Base-by-base conservation (phyloP, 2,797 vertebrate species). In the Chromis chromis region DNA sequence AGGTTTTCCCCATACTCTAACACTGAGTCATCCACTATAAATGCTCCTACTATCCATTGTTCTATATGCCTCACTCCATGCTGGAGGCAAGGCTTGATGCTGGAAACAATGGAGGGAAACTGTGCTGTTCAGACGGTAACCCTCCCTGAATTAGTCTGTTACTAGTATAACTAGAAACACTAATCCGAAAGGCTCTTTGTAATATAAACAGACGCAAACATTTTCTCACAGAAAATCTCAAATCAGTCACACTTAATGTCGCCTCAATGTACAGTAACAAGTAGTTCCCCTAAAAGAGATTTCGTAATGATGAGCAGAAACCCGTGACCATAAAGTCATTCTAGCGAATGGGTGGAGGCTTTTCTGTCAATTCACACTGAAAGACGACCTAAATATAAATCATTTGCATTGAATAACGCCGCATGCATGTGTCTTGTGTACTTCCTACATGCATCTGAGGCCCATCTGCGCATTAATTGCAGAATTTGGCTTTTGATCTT, bases 21-120 rank as follows among this genome's bases (percentile, higher is more conserved):
- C 24, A n/a, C 49, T 86, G 84, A 81, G 79, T 87, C 79, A 84
- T 78, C 63, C 50, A 28, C 67, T 64, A 73, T 64, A 73, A 84
- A 80, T 74, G 64, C 50, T 55, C 52, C 77, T 69, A 75, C 70
- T 77, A 79, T 78, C 70, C 74, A 86, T 86, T 90, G 82, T 88
- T 79, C 56, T 72, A 67, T 48, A 22, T 33, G 57, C 78, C 76
- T 82, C 65, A 54, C 50, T 77, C 69, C 49, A 73, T 57, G 75
- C 59, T 83, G 61, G 58, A 77, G 77, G 76, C 69, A 46, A 75
- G 42, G 54, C 66, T 65, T 46, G 13, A 75, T 57, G 55, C 10
- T 76, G 67, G 44, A 85, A 87, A 91, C 87, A 92, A 92, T 89
- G 70, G 72, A 82, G 78, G 86, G 86, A 89, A 92, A 89, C 80